Base-by-base conservation (phyloP, 2,113 vertebrate species). In the Orthonyx spaldingii region DNA sequence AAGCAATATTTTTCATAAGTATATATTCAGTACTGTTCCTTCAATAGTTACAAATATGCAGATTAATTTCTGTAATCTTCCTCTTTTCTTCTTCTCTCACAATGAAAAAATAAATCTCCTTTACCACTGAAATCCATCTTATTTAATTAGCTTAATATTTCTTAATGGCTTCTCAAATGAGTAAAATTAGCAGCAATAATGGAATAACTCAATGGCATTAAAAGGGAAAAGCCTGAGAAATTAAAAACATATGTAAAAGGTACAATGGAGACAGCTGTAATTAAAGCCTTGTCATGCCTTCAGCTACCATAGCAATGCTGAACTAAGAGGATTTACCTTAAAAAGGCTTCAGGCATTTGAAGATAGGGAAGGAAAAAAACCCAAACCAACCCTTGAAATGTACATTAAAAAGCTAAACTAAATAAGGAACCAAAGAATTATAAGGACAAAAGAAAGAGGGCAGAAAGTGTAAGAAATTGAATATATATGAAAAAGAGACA, bases 301-400 rank as follows among this genome's bases (percentile, higher is more conserved):
- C 68, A 57, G 68, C 61, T 96, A 52, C 33, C 19, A 46, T n/a
- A 84, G 27, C 10, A 76, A 63, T 91, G 21, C 20, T 56, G 49
- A 92, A 80, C 20, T 80, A 94, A 90, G 46, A 87, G 60, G 71
- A 88, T 96, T 94, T 95, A 74, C 53, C 74, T 95, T 66, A 64
- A 39, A 75, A 91, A 75, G 18, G 4, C 52, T 94, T 91, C 37
- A 81, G 53, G 21, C 16, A 57, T 84, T 84, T 61, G 33, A 84
- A 64, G n/a, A 49, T 3, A 63, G 3, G 9, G 11, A 59, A 83
- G 8, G 8, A 10, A n/a, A 41, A 69, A 41, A 1, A 0, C 13
- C 8, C 17, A 65, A 59, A n/a, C 11, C 9, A 35, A 24, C 2
- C 5, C 9, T 20, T 68, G 35, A 89, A 86, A 69, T 39, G 8